Base-by-base conservation (phyloP, 2,113 vertebrate genomes). In the Onychostoma macrolepis region DNA sequence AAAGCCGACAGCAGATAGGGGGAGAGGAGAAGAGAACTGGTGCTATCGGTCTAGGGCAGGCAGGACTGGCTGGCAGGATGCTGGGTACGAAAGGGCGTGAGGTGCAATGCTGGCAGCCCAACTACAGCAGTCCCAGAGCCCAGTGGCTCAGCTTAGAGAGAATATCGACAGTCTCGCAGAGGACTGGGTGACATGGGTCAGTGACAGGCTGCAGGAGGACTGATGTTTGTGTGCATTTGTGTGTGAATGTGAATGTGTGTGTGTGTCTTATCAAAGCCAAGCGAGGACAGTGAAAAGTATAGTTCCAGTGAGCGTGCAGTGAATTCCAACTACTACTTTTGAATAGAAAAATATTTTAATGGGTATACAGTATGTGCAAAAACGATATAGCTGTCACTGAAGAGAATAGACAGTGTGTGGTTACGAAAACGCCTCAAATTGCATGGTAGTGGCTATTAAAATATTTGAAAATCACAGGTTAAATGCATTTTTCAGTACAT, bases 101-200 rank as follows among this genome's bases (percentile, higher is more conserved):
- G 82, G 15, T 19, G 26, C 41, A 26, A 28, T 48, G n/a, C 83
- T 81, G 86, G 77, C 77, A 75, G 69, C 65, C 30, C 63, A 58
- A 38, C 43, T 63, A n/a, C 56, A 56, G 56, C 41, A 38, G 63
- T 89, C 83, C 30, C 65, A 80, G 71, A 84, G 75, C 83, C 86
- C 79, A 78, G 48, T 83, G 80, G 74, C 56, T 56, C 41, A 48
- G 74, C 78, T 80, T 81, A 83, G 86, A 77, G 67, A 75, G 79
- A 80, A 86, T 89, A 87, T 89, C 63, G 77, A 58, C 86, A 79
- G 28, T 9, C 80, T 48, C 74, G 15, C 89, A 89, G 69, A 78
- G 75, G 76, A 71, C 11, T 75, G 30, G 75, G 76, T 78, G 45
- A 61, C 78, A 87, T 58, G 76, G 74, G 75, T 84, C 87, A 88